Percentiles rank a stretch among this genome's conserved stretches.
These are phyloP conservation scores for Cercopithecus mona DNA, from an alignment of 2,113 vertebrate genomes.

Conservation along the genomic window DNA sequence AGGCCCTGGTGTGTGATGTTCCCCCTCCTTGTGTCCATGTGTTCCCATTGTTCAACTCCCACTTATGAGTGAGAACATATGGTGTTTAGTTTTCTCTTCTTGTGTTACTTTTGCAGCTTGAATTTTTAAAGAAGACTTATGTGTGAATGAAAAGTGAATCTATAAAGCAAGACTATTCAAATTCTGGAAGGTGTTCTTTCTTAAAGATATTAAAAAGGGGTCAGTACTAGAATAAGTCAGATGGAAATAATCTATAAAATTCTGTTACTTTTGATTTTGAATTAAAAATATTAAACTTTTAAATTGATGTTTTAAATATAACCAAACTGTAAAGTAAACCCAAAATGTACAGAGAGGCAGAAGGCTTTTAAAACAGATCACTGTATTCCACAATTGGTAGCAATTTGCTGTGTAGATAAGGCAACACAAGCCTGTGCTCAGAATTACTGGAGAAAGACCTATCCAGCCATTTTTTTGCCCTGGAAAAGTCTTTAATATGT, in stretches of 20 bases:
- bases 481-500: not conserved
- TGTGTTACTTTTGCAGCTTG: not conserved
- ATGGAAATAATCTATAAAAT: not conserved
- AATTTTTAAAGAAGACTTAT: not conserved
- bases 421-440: not conserved
- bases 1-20: too few species aligned
- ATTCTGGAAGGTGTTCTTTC: not conserved
- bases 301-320: conserved; percentile 40
- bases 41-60: too few species aligned
- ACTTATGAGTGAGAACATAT: too few species aligned
- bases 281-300: conserved; percentile 23
- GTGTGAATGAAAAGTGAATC: not conserved
- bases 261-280: not conserved
- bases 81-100: too few species aligned
- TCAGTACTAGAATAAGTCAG: not conserved
- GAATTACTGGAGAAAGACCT: not conserved
- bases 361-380: not conserved
- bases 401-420: not conserved
- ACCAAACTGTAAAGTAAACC: conserved; percentile 5
- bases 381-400: not conserved
- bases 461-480: not conserved
- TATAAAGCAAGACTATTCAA: not conserved
- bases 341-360: not conserved
- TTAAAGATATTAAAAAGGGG: conserved; percentile 4
- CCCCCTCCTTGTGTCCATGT: too few species aligned